phyloP scores from a whole-genome alignment of 2,888 invertebrate species.

The Drosophila yooni region DNA sequence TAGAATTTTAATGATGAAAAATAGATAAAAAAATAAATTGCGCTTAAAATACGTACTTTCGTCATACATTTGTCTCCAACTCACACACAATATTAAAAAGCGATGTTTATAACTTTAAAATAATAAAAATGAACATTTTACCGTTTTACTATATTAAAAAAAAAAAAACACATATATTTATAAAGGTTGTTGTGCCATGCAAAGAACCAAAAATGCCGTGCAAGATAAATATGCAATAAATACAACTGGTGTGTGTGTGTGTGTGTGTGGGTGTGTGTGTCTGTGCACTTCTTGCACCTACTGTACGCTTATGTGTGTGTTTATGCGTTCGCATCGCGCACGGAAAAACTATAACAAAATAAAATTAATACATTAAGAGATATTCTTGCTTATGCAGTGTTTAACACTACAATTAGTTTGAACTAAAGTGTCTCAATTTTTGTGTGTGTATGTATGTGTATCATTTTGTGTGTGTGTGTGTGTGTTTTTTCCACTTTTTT shows the following conservation, averaged over 20 bases:
- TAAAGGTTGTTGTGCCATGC: conserved; percentile 51
- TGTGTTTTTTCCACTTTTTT: conserved; percentile 36
- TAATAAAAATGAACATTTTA: conserved; percentile 58
- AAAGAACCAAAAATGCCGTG: conserved; percentile 65
- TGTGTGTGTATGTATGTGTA: conserved; percentile 39
- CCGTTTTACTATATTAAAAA: conserved; percentile 50
- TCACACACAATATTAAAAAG: conserved; percentile 53
- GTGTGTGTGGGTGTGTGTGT: conserved; percentile 34
- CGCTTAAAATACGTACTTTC: conserved; percentile 50
- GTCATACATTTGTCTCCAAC: conserved; percentile 32
- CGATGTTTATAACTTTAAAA: conserved; percentile 47
- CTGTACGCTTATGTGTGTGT: conserved; percentile 32
- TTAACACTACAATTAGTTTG: conserved; percentile 75
- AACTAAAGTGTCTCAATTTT: conserved; percentile 75
- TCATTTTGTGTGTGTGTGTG: conserved; percentile 23
- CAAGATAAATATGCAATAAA: conserved; percentile 69
- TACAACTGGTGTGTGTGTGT: conserved; percentile 62
- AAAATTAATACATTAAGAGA: conserved; percentile 76
- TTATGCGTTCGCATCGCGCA: conserved; percentile 40
- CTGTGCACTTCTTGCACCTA: conserved; percentile 13
- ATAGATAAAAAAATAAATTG: conserved; percentile 56
- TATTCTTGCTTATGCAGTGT: conserved; percentile 76
- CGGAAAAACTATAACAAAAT: conserved; percentile 69
- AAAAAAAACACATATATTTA: conserved; percentile 12
- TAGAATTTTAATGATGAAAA: conserved; percentile 63